phyloP scores from a whole-genome alignment of 2,888 invertebrate species.

The Napeogenes sylphis region DNA sequence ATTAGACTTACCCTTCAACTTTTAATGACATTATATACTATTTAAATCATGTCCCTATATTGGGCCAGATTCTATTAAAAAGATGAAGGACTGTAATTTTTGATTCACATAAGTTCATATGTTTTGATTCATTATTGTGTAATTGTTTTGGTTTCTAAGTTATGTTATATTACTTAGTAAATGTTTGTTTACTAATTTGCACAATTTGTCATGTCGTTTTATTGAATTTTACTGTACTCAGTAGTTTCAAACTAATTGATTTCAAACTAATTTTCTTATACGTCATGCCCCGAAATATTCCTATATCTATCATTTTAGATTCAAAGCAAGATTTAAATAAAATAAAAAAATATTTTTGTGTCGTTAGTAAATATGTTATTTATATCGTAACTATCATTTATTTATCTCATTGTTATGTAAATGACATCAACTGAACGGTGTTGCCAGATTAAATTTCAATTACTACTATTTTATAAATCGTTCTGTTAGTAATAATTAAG shows the following conservation, averaged over 20 bases:
- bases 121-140: slow-evolving; percentile 1
- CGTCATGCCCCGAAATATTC: neutral
- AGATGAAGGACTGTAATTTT: neutral
- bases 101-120: neutral
- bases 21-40: neutral
- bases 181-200: slow-evolving; percentile 19
- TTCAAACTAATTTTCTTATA: neutral
- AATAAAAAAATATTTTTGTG: slow-evolving; percentile 11
- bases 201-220: slow-evolving; percentile 12
- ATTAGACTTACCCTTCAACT: neutral
- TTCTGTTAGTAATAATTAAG: slow-evolving; percentile 6
- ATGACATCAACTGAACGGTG: neutral
- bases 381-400: slow-evolving; percentile 19
- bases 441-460: slow-evolving; percentile 6
- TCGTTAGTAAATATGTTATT: slow-evolving; percentile 22
- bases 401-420: slow-evolving; percentile 17
- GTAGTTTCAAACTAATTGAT: slow-evolving; percentile 13
- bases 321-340: neutral
- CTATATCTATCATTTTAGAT: neutral
- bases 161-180: slow-evolving; percentile 8
- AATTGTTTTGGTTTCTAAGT: slow-evolving; percentile 9
- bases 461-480: neutral
- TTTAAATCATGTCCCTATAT: neutral
- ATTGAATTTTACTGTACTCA: slow-evolving; percentile 6
- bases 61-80: neutral